Percentiles rank a stretch among this genome's conserved stretches.
Conservation (phyloP, 1,140 invertebrate genomes). For the Apis laboriosa region DNA sequence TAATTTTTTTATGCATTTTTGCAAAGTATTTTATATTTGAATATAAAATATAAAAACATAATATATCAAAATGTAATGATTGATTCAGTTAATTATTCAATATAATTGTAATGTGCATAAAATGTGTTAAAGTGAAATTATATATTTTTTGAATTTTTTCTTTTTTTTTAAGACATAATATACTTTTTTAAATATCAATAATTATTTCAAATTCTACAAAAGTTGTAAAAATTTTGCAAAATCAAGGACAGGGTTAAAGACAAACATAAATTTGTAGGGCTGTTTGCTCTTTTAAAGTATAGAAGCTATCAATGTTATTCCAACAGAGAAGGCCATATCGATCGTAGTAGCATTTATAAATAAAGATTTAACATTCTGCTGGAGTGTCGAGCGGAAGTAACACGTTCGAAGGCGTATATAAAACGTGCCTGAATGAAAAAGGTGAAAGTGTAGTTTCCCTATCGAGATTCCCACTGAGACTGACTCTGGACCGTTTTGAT, state of each 20-base stretch:
- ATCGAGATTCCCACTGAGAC: background rate
- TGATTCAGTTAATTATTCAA: too few relatives aligned
- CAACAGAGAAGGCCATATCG: slow-evolving; percentile 25
- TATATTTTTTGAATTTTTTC: background rate
- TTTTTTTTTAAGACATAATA: background rate
- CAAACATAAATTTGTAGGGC: slow-evolving; percentile 19
- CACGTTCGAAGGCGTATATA: slow-evolving; percentile 13
- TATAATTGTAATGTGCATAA: too few relatives aligned
- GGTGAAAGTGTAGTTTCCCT: slow-evolving; percentile 10
- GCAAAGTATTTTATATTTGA: background rate
- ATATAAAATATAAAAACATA: too few relatives aligned
- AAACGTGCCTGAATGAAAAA: slow-evolving; percentile 34
- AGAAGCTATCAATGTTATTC: background rate
- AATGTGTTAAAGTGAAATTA: too few relatives aligned
- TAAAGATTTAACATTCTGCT: slow-evolving; percentile 41
- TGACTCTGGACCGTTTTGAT: background rate
- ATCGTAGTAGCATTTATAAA: slow-evolving; percentile 42
- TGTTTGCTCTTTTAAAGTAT: slow-evolving; percentile 26
- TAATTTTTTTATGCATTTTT: background rate
- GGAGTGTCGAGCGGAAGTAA: slow-evolving; percentile 42
- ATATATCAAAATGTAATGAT: too few relatives aligned
- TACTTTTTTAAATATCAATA: background rate
- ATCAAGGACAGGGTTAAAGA: background rate
- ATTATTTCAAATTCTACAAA: background rate
- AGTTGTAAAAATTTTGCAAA: background rate